Percentiles rank a stretch among this genome's conserved stretches.
Conservation (phyloP, 1,140 invertebrate genomes). For the Dreissena polymorpha region DNA sequence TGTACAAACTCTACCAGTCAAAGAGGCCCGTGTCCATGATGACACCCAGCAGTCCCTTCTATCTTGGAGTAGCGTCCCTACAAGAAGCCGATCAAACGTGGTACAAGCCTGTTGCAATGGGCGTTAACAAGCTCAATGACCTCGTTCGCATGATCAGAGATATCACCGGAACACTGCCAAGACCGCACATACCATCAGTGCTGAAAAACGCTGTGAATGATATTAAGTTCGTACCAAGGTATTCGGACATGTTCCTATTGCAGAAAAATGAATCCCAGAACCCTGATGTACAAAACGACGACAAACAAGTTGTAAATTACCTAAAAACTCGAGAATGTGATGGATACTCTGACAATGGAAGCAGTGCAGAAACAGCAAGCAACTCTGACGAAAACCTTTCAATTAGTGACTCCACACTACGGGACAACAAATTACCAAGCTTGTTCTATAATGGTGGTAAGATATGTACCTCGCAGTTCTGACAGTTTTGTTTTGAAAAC, state of each 20-base stretch:
- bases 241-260: background rate
- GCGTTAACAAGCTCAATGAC: constrained; percentile 75
- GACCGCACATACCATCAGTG: background rate
- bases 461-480: no score
- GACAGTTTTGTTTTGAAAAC: no score
- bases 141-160: constrained; percentile 74
- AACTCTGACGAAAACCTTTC: no score
- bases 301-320: background rate
- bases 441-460: no score
- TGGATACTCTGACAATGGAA: background rate
- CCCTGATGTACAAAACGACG: background rate
- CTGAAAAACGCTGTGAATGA: background rate
- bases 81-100: constrained; percentile 60
- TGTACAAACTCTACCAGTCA: constrained; percentile 72
- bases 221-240: background rate
- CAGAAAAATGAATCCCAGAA: background rate
- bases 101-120: constrained; percentile 73
- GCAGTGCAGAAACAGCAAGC: background rate
- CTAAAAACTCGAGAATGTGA: background rate
- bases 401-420: no score
- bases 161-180: constrained; percentile 63
- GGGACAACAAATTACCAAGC: no score
- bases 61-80: constrained; percentile 69
- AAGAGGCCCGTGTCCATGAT: constrained; percentile 70
- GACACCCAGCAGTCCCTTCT: constrained; percentile 70